phyloP scores from a whole-genome alignment of 2,888 invertebrate genomes.

The Erebia ligea region DNA sequence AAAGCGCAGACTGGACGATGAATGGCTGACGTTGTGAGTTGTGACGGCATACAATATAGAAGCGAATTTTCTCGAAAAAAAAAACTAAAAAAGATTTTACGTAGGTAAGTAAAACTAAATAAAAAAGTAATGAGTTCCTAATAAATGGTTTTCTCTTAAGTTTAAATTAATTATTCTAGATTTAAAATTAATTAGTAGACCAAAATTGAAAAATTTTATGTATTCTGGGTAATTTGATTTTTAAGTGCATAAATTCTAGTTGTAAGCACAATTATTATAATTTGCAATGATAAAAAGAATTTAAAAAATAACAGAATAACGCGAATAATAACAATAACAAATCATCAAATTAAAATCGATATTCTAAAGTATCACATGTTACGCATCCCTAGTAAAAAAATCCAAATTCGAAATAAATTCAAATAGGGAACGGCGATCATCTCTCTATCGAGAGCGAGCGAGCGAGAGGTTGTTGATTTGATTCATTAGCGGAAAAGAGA shows the following conservation, averaged over 20 bases:
- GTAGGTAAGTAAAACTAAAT: no score
- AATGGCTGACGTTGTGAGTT: conserved; percentile 16
- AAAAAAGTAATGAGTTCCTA: no score
- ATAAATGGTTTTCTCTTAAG: no score
- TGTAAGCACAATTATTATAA: no score
- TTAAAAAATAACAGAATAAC: no score
- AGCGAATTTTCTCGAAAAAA: background rate
- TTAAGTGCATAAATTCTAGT: no score
- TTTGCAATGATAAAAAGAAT: no score
- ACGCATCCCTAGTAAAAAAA: conserved; percentile 49
- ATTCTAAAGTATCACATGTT: conserved; percentile 23
- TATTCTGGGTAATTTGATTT: no score
- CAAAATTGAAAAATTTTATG: no score
- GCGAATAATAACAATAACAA: background rate
- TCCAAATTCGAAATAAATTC: conserved; percentile 71
- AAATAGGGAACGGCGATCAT: conserved; percentile 67
- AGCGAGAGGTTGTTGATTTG: conserved; percentile 82
- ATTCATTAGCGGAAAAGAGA: conserved; percentile 79
- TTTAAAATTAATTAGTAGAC: no score
- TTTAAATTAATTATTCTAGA: no score
- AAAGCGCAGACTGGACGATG: conserved; percentile 31
- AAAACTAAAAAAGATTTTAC: no score
- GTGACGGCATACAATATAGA: conserved; percentile 1
- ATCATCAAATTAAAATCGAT: conserved; percentile 17
- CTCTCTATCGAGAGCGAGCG: conserved; percentile 73